Conservation (phyloP, 2,888 invertebrate species). For the Pasiphila rectangulata region DNA sequence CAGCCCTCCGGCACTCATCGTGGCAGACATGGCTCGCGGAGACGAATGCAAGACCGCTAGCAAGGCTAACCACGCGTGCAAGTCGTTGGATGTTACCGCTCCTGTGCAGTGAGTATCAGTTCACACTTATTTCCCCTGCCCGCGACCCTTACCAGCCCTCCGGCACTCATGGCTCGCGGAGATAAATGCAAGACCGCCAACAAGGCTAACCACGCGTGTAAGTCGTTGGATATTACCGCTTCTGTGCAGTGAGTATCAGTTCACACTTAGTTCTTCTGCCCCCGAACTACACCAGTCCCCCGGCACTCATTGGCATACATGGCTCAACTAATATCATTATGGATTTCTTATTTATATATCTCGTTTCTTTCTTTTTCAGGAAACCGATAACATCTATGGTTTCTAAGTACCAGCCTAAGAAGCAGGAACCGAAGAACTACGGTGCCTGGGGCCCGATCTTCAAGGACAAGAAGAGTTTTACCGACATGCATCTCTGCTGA, state of each 20-base stretch:
- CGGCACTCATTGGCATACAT: too few species aligned
- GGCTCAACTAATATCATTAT: too few species aligned
- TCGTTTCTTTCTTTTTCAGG: conserved; percentile 43
- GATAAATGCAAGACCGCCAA: conserved; percentile 72
- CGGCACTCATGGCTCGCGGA: conserved; percentile 80
- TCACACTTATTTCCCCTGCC: too few species aligned
- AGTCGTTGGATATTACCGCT: conserved; percentile 63
- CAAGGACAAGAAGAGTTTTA: conserved; percentile 87
- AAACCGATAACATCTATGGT: conserved; percentile 51
- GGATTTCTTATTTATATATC: too few species aligned
- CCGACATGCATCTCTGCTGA: conserved; percentile 85
- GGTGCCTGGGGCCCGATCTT: conserved; percentile 87
- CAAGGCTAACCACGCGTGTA: conserved; percentile 69
- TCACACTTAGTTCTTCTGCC: background rate
- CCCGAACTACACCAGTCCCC: too few species aligned
- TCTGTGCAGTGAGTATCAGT: conserved; percentile 66
- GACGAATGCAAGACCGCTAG: too few species aligned
- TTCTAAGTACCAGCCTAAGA: conserved; percentile 59
- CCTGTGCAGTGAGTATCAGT: too few species aligned
- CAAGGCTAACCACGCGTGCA: too few species aligned
- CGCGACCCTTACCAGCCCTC: too few species aligned
- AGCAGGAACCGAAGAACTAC: conserved; percentile 71
- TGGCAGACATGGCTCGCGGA: too few species aligned
- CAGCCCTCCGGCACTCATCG: conserved; percentile 55
- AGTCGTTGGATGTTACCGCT: too few species aligned